Conservation (phyloP, 2,888 invertebrate genomes). For the Exephanes ischioxanthus region DNA sequence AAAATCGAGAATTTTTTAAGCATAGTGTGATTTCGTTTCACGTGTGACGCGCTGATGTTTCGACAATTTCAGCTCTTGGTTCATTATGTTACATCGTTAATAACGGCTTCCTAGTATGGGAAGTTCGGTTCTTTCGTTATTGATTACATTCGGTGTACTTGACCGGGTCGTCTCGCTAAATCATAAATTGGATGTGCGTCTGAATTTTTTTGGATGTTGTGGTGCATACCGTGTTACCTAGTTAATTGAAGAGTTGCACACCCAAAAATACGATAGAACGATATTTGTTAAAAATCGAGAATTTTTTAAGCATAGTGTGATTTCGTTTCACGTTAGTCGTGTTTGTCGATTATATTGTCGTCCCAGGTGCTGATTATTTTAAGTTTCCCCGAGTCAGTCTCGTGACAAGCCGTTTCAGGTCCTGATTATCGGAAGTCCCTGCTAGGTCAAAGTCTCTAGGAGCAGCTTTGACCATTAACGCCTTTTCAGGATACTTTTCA, state of each 20-base stretch:
- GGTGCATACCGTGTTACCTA: neutral
- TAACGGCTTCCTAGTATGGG: neutral
- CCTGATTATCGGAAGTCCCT: neutral
- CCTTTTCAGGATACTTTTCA: neutral
- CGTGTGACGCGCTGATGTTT: slow-evolving; percentile 59
- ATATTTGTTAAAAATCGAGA: neutral
- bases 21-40: neutral
- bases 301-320: neutral
- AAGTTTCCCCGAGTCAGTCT: neutral
- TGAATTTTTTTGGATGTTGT: neutral
- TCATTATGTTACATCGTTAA: neutral
- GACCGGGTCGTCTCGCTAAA: neutral
- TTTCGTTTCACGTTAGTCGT: neutral
- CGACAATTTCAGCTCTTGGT: neutral
- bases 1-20: neutral
- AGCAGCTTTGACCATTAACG: neutral
- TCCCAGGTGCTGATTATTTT: neutral
- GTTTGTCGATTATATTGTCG: neutral
- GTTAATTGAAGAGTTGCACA: no score
- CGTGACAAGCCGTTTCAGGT: no score
- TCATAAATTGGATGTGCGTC: neutral
- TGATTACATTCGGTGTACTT: neutral
- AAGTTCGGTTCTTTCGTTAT: neutral
- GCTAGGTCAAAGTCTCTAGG: neutral
- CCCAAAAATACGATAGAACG: neutral